Percentiles rank a stretch among this genome's conserved stretches.
phyloP scores from a whole-genome alignment of 2,113 vertebrate species.

The Pterocles orientalis region DNA sequence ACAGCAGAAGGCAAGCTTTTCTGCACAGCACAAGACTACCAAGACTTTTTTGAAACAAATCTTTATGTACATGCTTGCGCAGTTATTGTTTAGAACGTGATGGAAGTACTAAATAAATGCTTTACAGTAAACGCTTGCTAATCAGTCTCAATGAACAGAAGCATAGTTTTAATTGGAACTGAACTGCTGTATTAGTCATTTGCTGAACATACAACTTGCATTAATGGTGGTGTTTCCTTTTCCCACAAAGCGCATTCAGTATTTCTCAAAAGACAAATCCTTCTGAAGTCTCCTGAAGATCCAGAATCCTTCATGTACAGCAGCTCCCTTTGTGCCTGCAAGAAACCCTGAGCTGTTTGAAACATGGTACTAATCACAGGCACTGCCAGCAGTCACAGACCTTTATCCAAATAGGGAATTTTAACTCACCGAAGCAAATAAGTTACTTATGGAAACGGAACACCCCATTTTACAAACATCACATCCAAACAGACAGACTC shows the following conservation, averaged over 20 bases:
- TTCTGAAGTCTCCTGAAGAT: neutral
- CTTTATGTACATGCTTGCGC: fast-evolving
- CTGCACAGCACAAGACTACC: neutral
- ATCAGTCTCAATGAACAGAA: neutral
- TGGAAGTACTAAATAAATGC: neutral
- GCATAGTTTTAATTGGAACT: neutral
- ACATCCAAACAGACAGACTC: neutral
- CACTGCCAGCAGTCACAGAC: neutral
- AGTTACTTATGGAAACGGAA: constrained; percentile 22
- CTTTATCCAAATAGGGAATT: neutral
- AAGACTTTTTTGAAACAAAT: neutral
- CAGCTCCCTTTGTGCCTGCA: neutral
- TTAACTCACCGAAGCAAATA: constrained; percentile 29
- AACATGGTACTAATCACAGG: neutral
- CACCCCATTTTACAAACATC: neutral
- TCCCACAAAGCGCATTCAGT: neutral
- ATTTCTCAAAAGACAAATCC: neutral
- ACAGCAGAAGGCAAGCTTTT: neutral
- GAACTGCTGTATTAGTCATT: neutral
- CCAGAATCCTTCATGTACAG: neutral
- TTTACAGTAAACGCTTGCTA: neutral
- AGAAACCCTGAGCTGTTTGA: neutral
- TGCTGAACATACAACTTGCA: neutral
- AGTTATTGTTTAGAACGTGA: neutral
- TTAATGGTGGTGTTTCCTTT: neutral